These are phyloP conservation scores for Tyrophagus putrescentiae DNA, from an alignment of 1,140 invertebrate species.

Conservation along the genomic window DNA sequence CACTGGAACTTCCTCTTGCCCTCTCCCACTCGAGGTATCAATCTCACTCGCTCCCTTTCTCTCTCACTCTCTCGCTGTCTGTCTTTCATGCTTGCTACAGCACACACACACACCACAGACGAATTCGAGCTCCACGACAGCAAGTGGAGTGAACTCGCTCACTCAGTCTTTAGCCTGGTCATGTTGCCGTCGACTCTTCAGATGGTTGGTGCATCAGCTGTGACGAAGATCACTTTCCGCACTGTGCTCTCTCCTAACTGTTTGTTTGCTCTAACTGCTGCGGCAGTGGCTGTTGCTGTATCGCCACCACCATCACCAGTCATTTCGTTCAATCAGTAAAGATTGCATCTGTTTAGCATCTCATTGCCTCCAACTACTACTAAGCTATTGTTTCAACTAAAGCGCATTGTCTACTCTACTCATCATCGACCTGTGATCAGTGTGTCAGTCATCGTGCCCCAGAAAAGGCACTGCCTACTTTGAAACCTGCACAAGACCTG, in stretches of 20 bases:
- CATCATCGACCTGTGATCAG: too few relatives aligned
- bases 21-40: neutral
- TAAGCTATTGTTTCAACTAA: too few relatives aligned
- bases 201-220: neutral
- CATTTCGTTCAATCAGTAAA: too few relatives aligned
- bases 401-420: too few relatives aligned
- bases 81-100: neutral
- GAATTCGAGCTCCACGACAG: neutral
- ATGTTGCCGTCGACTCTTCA: neutral
- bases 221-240: neutral
- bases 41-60: conserved; percentile 9
- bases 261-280: neutral
- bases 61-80: conserved; percentile 10
- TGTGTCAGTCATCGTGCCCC: neutral
- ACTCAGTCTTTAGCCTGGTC: neutral
- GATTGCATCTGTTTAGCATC: too few relatives aligned
- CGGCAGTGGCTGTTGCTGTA: too few relatives aligned
- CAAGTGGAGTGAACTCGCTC: neutral
- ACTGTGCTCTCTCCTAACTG: neutral
- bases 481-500: neutral
- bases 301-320: too few relatives aligned
- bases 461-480: neutral
- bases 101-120: too few relatives aligned
- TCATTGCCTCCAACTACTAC: too few relatives aligned
- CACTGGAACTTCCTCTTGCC: too few relatives aligned